phyloP scores from a whole-genome alignment of 2,888 invertebrate genomes.

The Notodonta ziczac region DNA sequence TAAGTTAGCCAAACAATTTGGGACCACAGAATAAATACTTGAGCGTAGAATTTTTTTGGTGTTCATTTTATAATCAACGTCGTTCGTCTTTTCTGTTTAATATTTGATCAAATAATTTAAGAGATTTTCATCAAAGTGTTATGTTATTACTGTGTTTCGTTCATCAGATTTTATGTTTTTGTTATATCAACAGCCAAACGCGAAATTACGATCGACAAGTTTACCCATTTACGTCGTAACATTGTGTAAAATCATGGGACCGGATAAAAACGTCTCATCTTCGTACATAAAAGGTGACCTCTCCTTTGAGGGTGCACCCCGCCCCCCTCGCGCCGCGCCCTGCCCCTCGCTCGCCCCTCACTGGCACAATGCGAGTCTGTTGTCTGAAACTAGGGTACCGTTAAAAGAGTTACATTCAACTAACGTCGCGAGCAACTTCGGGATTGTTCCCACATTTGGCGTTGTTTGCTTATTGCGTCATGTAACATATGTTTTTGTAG shows the following conservation, averaged over 20 bases:
- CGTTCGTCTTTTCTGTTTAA: no score
- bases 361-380: constrained; percentile 39
- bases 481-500: constrained; percentile 9
- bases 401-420: constrained; percentile 49
- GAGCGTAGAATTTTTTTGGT: no score
- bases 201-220: constrained; percentile 6
- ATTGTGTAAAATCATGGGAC: constrained; percentile 18
- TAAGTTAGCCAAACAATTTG: background rate
- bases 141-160: no score
- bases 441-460: constrained; percentile 24
- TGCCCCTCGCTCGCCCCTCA: constrained; percentile 13
- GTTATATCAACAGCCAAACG: constrained; percentile 6
- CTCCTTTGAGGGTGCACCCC: constrained; percentile 42
- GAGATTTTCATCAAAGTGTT: no score
- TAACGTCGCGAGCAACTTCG: constrained; percentile 23
- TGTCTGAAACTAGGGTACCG: constrained; percentile 58
- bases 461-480: constrained; percentile 6
- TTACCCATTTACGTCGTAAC: constrained; percentile 5
- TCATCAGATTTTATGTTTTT: no score
- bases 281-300: constrained; percentile 59
- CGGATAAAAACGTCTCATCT: constrained; percentile 30
- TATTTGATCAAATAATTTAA: no score
- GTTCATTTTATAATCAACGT: no score
- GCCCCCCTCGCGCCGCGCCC: constrained; percentile 9
- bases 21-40: no score